Percentiles rank a stretch among this genome's conserved stretches.
phyloP scores from a whole-genome alignment of 2,888 invertebrate species.

The Andrena dorsata region DNA sequence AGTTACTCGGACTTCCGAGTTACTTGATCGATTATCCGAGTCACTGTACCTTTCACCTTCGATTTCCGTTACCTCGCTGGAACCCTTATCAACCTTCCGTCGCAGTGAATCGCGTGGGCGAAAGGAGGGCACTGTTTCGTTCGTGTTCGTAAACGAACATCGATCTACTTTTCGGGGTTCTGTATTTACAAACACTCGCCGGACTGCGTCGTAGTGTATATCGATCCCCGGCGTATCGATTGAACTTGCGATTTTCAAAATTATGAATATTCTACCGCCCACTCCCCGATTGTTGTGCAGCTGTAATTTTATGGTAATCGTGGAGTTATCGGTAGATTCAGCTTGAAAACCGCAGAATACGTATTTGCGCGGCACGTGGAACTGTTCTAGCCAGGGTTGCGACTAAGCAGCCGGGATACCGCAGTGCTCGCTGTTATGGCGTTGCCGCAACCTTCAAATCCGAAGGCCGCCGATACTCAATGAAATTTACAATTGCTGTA shows the following conservation, averaged over 20 bases:
- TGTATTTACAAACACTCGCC: neutral
- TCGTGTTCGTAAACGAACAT: neutral
- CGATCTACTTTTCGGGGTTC: neutral
- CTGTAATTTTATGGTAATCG: conserved; percentile 2
- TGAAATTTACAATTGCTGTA: conserved; percentile 42
- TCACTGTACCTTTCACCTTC: neutral
- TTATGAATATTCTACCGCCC: neutral
- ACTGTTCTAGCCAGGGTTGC: conserved; percentile 36
- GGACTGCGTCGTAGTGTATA: neutral
- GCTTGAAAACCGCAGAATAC: neutral
- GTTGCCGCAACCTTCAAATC: conserved; percentile 42
- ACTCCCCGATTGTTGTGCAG: neutral
- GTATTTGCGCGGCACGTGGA: neutral
- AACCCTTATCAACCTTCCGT: neutral
- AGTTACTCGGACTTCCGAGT: neutral
- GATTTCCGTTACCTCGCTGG: neutral
- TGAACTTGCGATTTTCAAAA: neutral
- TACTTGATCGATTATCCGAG: neutral
- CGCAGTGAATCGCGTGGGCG: neutral
- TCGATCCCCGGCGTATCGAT: conserved; percentile 5
- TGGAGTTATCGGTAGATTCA: neutral
- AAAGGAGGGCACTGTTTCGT: neutral
- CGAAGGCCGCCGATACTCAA: conserved; percentile 42
- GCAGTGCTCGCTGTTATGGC: conserved; percentile 38
- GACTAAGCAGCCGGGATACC: conserved; percentile 34